Evolutionary conservation across 2,888 invertebrate species (phyloP).

Genomic region (Tenthredo scrophulariae): DNA sequence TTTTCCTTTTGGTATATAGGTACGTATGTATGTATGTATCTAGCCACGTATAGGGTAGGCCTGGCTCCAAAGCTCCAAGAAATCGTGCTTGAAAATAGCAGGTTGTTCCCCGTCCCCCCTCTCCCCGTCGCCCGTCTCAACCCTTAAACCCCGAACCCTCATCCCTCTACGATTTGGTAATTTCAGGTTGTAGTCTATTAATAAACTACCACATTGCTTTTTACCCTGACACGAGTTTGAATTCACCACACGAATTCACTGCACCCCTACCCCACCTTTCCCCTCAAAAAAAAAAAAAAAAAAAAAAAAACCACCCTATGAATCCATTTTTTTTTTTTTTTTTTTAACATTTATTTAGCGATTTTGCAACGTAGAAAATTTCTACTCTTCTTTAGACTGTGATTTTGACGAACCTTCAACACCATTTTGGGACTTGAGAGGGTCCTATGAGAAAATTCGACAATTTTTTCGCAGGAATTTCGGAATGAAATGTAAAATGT

Average conservation of each 20-base stretch:
- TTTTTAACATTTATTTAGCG: too few species aligned
- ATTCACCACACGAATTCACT: neutral
- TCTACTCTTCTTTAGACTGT: too few species aligned
- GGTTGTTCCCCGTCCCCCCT: neutral
- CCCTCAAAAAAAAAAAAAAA: too few species aligned
- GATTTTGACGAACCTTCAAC: too few species aligned
- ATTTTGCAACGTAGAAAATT: too few species aligned
- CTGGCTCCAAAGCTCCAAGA: neutral
- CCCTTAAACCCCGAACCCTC: neutral
- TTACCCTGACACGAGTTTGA: neutral
- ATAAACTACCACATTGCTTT: conserved; percentile 23
- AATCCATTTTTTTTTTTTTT: neutral
- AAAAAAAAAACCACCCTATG: neutral
- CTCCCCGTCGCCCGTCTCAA: neutral
- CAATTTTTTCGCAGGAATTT: too few species aligned
- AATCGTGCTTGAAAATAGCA: conserved; percentile 4
- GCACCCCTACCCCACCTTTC: too few species aligned
- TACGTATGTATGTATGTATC: neutral
- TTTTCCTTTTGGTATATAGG: neutral
- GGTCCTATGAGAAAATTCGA: too few species aligned
- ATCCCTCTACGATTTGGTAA: neutral
- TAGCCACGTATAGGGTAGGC: too few species aligned
- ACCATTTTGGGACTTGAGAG: too few species aligned
- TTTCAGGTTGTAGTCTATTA: conserved; percentile 23
- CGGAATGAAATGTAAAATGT: too few species aligned